A percentile compares a stretch with the other conserved stretches of the same genome.
Conservation (phyloP, 2,888 invertebrate genomes). For the Campaea margaritaria region DNA sequence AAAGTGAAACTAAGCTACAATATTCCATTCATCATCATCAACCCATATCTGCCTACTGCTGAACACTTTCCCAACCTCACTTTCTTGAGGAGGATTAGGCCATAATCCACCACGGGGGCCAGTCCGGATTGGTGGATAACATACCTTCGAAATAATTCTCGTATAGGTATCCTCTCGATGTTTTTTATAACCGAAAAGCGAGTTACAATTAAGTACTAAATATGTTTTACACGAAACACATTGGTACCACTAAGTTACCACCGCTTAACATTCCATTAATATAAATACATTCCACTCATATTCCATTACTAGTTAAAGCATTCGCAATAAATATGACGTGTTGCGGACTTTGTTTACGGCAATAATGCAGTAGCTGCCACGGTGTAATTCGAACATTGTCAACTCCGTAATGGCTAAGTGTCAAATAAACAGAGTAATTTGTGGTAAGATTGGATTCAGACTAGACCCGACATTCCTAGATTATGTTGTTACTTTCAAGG, state of each 20-base stretch:
- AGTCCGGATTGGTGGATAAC: too few relatives aligned
- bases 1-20: slow-evolving; percentile 10
- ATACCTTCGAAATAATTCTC: too few relatives aligned
- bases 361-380: slow-evolving; percentile 25
- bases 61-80: too few relatives aligned
- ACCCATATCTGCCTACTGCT: too few relatives aligned
- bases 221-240: too few relatives aligned
- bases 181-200: too few relatives aligned
- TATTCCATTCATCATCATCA: background rate
- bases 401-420: slow-evolving; percentile 22
- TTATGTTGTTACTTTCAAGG: slow-evolving; percentile 15
- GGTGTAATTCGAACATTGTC: slow-evolving; percentile 35
- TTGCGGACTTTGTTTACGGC: slow-evolving; percentile 27
- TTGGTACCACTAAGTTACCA: too few relatives aligned
- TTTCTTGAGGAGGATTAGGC: too few relatives aligned
- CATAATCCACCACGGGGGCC: too few relatives aligned
- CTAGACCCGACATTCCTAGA: slow-evolving; percentile 11
- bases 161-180: too few relatives aligned
- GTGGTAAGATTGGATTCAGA: slow-evolving; percentile 33
- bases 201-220: too few relatives aligned
- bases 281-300: slow-evolving; percentile 10
- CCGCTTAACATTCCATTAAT: too few relatives aligned
- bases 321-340: slow-evolving; percentile 22
- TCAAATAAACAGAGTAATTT: slow-evolving; percentile 35
- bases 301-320: slow-evolving; percentile 10